phyloP scores from a whole-genome alignment of 1,140 invertebrate species.

The Fopius arisanus region DNA sequence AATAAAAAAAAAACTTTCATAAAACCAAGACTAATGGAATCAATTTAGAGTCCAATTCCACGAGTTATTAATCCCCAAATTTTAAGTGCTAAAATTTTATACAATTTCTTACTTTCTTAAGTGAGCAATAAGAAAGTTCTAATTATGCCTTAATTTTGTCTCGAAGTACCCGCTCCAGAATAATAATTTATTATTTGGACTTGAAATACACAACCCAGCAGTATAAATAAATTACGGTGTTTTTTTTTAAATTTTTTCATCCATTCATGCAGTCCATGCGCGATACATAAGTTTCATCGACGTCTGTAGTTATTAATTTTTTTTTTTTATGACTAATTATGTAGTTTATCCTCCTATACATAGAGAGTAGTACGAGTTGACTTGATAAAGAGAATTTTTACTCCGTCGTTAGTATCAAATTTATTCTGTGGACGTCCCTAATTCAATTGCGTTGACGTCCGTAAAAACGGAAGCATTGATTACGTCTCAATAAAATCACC shows the following conservation, averaged over 20 bases:
- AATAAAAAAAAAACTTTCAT: background rate
- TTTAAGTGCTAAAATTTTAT: background rate
- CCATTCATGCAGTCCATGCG: background rate
- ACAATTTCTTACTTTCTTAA: background rate
- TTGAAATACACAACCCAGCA: conserved; percentile 38
- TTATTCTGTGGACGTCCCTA: conserved; percentile 26
- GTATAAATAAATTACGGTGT: conserved; percentile 7
- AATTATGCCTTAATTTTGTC: conserved; percentile 37
- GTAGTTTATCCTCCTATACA: conserved; percentile 18
- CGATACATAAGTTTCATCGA: background rate
- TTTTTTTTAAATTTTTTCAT: conserved; percentile 12
- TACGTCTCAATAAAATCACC: background rate
- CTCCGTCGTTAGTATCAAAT: conserved; percentile 22
- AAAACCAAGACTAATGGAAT: background rate
- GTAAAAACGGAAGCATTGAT: conserved; percentile 27
- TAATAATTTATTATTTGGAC: conserved; percentile 25
- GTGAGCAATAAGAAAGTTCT: conserved; percentile 41
- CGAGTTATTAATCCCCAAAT: background rate
- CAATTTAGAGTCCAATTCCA: background rate
- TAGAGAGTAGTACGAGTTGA: conserved; percentile 36
- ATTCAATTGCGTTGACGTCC: conserved; percentile 28
- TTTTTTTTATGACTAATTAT: conserved; percentile 30
- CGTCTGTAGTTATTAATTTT: conserved; percentile 13
- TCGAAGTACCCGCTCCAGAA: conserved; percentile 22
- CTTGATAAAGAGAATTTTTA: conserved; percentile 33